Evolutionary conservation across 30 jellyfish, hydroid and myxozoan genomes (phyloP).

Genomic region (Turritopsis rubra): DNA sequence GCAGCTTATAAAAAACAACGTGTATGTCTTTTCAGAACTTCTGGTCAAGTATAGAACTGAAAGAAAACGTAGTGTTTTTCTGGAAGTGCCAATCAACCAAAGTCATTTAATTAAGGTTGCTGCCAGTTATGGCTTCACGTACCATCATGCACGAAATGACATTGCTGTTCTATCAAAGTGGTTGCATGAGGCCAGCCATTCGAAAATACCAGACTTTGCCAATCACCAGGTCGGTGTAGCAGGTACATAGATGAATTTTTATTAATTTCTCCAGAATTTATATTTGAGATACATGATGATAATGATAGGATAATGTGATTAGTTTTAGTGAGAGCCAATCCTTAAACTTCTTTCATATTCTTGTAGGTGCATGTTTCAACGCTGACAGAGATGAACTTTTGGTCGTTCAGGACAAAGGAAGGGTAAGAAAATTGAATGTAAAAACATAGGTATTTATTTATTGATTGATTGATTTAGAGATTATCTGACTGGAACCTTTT

Average conservation of each 20-base stretch:
- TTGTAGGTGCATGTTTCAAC: constrained; percentile 29
- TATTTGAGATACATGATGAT: not conserved
- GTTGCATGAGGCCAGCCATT: constrained; percentile 47
- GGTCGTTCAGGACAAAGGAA: constrained; percentile 81
- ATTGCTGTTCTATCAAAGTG: constrained; percentile 57
- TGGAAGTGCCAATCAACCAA: constrained; percentile 12
- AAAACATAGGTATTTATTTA: no score
- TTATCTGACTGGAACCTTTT: not conserved
- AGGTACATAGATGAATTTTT: constrained; percentile 33
- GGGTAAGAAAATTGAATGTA: constrained; percentile 17
- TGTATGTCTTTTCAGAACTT: not conserved
- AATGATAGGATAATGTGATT: not conserved
- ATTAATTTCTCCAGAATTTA: not conserved
- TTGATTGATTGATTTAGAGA: not conserved
- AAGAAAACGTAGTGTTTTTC: constrained; percentile 16
- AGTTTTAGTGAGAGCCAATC: not conserved
- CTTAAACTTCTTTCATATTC: no score
- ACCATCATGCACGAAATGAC: constrained; percentile 69
- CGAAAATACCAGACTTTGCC: constrained; percentile 70
- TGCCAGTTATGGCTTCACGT: constrained; percentile 39
- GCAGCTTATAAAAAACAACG: no score
- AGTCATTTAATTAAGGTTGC: constrained; percentile 28
- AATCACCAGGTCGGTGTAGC: constrained; percentile 86
- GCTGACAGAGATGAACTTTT: constrained; percentile 50
- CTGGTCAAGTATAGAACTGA: not conserved